These are phyloP conservation scores for Menura novaehollandiae DNA, from an alignment of 2,113 vertebrate genomes.

Conservation along the genomic window DNA sequence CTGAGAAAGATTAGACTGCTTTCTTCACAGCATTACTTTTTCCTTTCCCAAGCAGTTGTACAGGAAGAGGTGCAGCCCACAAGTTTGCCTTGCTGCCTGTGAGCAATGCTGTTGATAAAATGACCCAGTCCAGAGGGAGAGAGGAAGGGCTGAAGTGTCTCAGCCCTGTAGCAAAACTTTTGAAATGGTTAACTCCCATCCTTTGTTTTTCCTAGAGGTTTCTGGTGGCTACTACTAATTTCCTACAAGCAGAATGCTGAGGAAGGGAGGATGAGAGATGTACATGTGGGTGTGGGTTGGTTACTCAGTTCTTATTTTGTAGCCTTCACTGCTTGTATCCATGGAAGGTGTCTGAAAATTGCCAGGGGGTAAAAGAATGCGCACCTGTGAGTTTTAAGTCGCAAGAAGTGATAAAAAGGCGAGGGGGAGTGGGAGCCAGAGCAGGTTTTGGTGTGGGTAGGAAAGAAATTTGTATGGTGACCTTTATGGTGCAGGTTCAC, in stretches of 20 bases:
- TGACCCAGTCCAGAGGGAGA: background rate
- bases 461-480: background rate
- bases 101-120: background rate
- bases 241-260: background rate
- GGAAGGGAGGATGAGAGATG: background rate
- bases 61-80: background rate
- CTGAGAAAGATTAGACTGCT: background rate
- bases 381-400: background rate
- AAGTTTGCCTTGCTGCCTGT: background rate
- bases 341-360: background rate
- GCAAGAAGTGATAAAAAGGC: background rate
- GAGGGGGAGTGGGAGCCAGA: background rate
- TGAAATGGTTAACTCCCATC: background rate
- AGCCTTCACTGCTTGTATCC: background rate
- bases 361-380: background rate
- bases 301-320: background rate
- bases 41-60: background rate
- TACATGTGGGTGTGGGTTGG: accelerated
- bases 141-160: background rate
- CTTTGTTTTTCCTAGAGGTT: background rate
- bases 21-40: background rate
- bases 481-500: background rate
- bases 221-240: background rate
- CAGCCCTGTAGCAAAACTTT: background rate
- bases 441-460: no score